phyloP scores from a whole-genome alignment of 2,888 invertebrate species.

The Ophraella communa region DNA sequence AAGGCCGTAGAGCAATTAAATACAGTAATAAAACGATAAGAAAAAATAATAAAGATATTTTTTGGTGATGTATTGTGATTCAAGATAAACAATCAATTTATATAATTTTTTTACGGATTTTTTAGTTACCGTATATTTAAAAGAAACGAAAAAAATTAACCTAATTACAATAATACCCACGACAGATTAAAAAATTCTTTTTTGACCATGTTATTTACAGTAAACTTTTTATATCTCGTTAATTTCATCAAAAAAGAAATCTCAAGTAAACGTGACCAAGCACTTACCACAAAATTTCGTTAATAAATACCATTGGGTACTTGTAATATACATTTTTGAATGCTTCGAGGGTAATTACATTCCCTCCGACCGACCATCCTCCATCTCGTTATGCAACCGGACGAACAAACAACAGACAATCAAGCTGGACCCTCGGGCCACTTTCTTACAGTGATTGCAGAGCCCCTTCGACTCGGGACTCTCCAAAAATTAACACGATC shows the following conservation, averaged over 20 bases:
- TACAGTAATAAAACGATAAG: slow-evolving; percentile 11
- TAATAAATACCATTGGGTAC: neutral
- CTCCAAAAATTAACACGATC: slow-evolving; percentile 40
- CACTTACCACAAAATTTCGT: neutral
- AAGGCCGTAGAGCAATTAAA: slow-evolving; percentile 1
- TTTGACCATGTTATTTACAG: neutral
- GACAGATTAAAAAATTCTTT: too few species aligned
- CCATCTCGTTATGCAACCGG: slow-evolving; percentile 22
- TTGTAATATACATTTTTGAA: neutral
- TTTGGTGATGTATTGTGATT: slow-evolving; percentile 3
- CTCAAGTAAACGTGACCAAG: neutral
- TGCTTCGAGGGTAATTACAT: neutral
- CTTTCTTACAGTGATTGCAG: slow-evolving; percentile 13
- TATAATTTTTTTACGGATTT: neutral
- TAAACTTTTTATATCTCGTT: neutral
- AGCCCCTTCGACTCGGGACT: slow-evolving; percentile 31
- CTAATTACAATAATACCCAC: too few species aligned
- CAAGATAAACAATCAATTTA: neutral
- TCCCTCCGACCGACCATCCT: neutral
- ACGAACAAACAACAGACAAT: slow-evolving; percentile 19
- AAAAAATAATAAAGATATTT: slow-evolving; percentile 1
- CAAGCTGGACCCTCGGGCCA: slow-evolving; percentile 3
- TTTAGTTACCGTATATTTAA: neutral
- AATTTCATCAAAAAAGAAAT: neutral
- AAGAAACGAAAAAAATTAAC: neutral